Conservation (phyloP, 2,888 invertebrate genomes). For the Caenorhabditis sinica region DNA sequence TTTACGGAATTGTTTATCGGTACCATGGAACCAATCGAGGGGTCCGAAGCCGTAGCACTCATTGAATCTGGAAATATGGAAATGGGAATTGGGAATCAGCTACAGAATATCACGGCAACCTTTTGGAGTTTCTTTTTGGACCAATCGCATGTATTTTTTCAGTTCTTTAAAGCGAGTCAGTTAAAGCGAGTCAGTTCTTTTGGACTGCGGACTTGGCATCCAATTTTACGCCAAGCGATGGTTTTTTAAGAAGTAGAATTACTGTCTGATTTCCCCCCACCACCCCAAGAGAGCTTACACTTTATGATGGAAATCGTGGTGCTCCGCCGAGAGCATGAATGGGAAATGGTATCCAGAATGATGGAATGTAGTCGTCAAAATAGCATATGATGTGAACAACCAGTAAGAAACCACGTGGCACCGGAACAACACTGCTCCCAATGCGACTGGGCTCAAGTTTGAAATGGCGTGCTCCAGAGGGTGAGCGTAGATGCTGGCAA, state of each 20-base stretch:
- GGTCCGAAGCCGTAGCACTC: conserved; percentile 91
- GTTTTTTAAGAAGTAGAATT: too few relatives aligned
- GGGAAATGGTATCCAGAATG: conserved; percentile 93
- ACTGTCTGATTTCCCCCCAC: too few relatives aligned
- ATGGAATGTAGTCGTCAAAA: conserved; percentile 89
- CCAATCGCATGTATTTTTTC: too few relatives aligned
- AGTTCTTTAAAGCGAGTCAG: too few relatives aligned
- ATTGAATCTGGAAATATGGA: conserved; percentile 87
- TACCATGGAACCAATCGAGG: conserved; percentile 91
- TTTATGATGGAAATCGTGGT: conserved; percentile 92
- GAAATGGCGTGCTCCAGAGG: conserved; percentile 85
- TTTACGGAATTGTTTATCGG: conserved; percentile 89
- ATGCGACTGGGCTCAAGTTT: conserved; percentile 89
- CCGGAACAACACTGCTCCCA: conserved; percentile 87
- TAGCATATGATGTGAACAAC: conserved; percentile 89
- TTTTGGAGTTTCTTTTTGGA: too few relatives aligned
- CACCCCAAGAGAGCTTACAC: conserved; percentile 86
- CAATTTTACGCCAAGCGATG: too few relatives aligned
- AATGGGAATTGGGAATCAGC: neutral
- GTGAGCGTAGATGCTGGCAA: conserved; percentile 71
- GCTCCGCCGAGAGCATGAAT: conserved; percentile 91
- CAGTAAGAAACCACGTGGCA: conserved; percentile 87
- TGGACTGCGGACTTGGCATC: too few relatives aligned
- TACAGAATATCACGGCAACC: too few relatives aligned
- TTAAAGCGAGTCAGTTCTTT: too few relatives aligned